Percentiles rank a stretch among this genome's conserved stretches.
These are phyloP conservation scores for Odobenus rosmarus DNA, from an alignment of 2,113 vertebrate species.

Conservation along the genomic window DNA sequence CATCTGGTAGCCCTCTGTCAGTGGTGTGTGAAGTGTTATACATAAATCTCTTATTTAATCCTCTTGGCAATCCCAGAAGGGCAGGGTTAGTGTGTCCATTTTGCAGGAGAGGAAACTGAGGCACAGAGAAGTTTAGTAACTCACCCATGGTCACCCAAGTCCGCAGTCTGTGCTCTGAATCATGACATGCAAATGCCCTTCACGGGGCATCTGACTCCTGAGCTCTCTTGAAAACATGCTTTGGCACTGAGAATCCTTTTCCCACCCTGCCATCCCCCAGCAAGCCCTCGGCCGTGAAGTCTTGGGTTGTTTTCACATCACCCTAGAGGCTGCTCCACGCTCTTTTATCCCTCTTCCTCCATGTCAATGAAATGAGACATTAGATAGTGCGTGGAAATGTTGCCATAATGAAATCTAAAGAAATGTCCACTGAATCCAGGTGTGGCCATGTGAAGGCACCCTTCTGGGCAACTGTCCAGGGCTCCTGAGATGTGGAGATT, in stretches of 20 bases:
- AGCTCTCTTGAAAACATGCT: too few relatives aligned
- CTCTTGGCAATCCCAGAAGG: neutral
- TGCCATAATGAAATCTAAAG: neutral
- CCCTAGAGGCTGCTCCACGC: neutral
- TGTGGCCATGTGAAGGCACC: neutral
- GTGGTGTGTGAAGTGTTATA: neutral
- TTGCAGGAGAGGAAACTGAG: neutral
- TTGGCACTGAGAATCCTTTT: neutral
- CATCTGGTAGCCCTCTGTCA: neutral
- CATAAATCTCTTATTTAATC: neutral
- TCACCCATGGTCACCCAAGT: neutral
- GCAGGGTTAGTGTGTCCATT: neutral
- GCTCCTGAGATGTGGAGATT: neutral
- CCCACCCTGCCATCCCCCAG: too few relatives aligned
- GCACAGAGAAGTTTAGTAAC: neutral
- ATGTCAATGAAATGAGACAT: neutral
- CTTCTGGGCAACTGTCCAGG: neutral
- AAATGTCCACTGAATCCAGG: neutral
- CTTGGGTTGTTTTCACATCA: neutral
- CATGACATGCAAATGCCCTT: rapidly evolving
- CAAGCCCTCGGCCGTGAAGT: neutral
- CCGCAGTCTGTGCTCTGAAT: neutral
- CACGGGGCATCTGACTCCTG: neutral
- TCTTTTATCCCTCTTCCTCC: neutral
- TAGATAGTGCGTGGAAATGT: rapidly evolving